A percentile compares a stretch with the other conserved stretches of the same genome.
Evolutionary conservation across 2,888 invertebrate species (phyloP).

Genomic region (Cremastinae sp.): DNA sequence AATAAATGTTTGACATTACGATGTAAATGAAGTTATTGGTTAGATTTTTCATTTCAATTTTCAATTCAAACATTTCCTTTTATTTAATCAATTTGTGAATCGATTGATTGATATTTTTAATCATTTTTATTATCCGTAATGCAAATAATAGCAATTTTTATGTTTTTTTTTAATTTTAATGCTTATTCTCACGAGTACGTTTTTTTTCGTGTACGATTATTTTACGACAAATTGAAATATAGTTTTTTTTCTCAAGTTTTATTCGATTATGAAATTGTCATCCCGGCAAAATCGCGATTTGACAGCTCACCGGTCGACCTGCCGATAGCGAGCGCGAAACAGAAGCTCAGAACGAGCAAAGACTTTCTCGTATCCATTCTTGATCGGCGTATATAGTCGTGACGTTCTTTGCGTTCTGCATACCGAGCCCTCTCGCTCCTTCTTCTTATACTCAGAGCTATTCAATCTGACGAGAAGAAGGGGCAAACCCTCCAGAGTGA

Average conservation of each 20-base stretch:
- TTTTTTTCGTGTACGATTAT: too few relatives aligned
- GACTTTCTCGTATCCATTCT: conserved; percentile 35
- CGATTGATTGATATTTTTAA: too few relatives aligned
- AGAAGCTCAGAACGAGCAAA: conserved; percentile 28
- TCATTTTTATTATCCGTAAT: too few relatives aligned
- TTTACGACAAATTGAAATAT: too few relatives aligned
- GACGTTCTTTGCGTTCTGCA: background rate
- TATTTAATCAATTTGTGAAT: too few relatives aligned
- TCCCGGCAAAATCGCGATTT: background rate
- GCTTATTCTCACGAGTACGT: too few relatives aligned
- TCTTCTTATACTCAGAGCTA: conserved; percentile 46
- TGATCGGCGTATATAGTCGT: conserved; percentile 2
- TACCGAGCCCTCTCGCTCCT: background rate
- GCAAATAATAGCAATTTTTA: too few relatives aligned
- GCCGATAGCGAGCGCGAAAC: conserved; percentile 28
- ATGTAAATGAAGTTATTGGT: too few relatives aligned
- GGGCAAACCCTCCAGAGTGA: conserved; percentile 22
- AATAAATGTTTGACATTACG: too few relatives aligned
- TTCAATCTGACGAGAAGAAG: conserved; percentile 41
- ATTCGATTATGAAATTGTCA: background rate
- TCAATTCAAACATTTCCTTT: too few relatives aligned
- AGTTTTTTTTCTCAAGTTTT: background rate
- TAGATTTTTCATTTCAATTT: too few relatives aligned
- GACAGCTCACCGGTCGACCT: conserved; percentile 30
- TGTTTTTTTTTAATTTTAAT: too few relatives aligned